Base-by-base conservation (phyloP, 2,888 invertebrate genomes). In the Drosophila anomelani region DNA sequence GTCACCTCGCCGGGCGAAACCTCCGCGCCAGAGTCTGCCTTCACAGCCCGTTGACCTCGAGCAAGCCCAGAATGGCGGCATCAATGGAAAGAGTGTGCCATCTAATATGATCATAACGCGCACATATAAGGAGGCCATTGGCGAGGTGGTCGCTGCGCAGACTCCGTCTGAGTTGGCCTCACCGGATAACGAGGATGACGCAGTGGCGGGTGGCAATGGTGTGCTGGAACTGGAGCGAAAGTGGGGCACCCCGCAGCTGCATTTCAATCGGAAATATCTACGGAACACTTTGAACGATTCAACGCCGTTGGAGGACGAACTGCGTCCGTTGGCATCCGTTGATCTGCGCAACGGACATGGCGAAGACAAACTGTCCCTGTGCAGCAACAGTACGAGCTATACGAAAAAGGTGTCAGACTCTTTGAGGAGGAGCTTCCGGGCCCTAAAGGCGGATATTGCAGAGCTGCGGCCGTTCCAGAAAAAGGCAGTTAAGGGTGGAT, bases 241-340 rank as follows among this genome's bases (percentile, higher is more conserved):
- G 38, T 92, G 92, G 92, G 91, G 92, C 29, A 92, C 92, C 12
- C 92, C 92, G 4, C 92, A 91, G 55, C 47, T 92, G 79, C 88
- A 92, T 60, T 92, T 92, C 49, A 92, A 92, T 79, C 87, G 92
- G n/a, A 92, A 92, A 70, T 92, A 90, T 64, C 80, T 92, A 51
- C 83, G 81, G 20, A 82, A 69, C n/a, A 72, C 80, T 9, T 68
- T 81, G 36, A 87, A 80, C 38, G 89, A 86, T 8, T 80, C 88
- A 7, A 81, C 77, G n/a, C 53, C 75, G 2, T 12, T 67, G 43
- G 80, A 75, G 23, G 89, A 85, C 26, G 76, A 77, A 3, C 55
- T 87, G 32, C 61, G 80, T 23, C 88, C 85, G 3, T 53, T 85
- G 41, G 61, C 76, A 36, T 59, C 76, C 1, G 69, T 41, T 8